Conservation (phyloP, 2,888 invertebrate genomes). For the Poecilobothrus nobilitatus region DNA sequence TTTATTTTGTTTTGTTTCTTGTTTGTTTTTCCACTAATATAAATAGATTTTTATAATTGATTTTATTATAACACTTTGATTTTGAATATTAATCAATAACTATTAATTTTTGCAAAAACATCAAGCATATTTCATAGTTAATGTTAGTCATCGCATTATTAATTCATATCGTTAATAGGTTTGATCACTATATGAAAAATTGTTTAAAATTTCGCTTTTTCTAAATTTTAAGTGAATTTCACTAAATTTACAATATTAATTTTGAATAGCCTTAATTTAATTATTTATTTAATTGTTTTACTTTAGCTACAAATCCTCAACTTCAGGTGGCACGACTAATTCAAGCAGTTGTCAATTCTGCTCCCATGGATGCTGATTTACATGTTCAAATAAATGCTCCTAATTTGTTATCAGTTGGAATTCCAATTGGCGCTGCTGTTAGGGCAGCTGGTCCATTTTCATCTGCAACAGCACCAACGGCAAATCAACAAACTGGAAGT, state of each 20-base stretch:
- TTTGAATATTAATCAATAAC: not conserved
- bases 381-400: slow-evolving; percentile 41
- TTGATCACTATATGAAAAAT: too few relatives aligned
- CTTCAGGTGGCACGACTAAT: slow-evolving; percentile 39
- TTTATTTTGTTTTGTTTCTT: slow-evolving; percentile 16
- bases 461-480: not conserved
- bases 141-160: too few relatives aligned
- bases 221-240: too few relatives aligned
- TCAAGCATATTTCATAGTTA: not conserved
- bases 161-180: too few relatives aligned
- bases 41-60: slow-evolving; percentile 10
- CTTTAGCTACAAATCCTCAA: slow-evolving; percentile 36
- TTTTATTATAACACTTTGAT: slow-evolving; percentile 14
- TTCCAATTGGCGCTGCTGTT: slow-evolving; percentile 46
- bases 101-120: slow-evolving; percentile 7
- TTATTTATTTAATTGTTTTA: not conserved
- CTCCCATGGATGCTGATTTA: slow-evolving; percentile 38
- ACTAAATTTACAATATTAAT: too few relatives aligned
- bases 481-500: not conserved
- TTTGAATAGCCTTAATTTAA: not conserved
- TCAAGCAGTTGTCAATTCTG: slow-evolving; percentile 40
- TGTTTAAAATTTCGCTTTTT: too few relatives aligned
- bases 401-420: slow-evolving; percentile 37
- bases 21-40: slow-evolving; percentile 7
- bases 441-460: slow-evolving; percentile 45